Conservation (phyloP, 2,113 vertebrate genomes). For the Bagarius yarrelli region DNA sequence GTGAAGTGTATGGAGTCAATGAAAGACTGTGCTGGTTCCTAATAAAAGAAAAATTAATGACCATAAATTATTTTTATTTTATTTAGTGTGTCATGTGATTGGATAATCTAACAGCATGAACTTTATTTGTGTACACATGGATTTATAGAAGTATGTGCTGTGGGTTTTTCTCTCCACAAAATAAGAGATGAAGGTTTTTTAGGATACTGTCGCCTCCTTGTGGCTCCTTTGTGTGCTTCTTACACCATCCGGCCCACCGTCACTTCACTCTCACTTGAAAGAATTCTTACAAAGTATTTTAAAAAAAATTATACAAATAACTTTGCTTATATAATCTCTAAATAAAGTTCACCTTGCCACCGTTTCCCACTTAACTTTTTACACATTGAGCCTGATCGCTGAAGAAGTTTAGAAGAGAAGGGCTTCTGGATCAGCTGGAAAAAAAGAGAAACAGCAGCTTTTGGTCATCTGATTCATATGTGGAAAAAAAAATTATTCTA, state of each 20-base stretch:
- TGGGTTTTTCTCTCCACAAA: not conserved
- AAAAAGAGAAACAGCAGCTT: constrained; percentile 10
- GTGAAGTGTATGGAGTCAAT: constrained; percentile 42
- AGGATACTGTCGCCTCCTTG: constrained; percentile 23
- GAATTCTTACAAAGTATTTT: not conserved
- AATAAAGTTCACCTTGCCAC: constrained; percentile 24
- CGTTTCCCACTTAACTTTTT: constrained; percentile 26
- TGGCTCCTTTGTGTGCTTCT: constrained; percentile 19
- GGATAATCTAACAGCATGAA: not conserved
- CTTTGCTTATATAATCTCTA: constrained; percentile 18
- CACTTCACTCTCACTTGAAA: not conserved
- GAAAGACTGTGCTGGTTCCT: constrained; percentile 28
- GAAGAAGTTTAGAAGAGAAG: constrained; percentile 48
- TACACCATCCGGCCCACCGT: not conserved
- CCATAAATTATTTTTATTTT: not conserved
- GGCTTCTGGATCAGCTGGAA: constrained; percentile 47
- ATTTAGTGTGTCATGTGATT: not conserved
- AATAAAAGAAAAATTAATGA: constrained; percentile 29
- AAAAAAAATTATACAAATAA: constrained; percentile 17
- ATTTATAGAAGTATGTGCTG: not conserved
- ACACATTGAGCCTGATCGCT: constrained; percentile 31
- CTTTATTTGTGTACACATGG: not conserved
- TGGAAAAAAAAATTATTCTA: not conserved
- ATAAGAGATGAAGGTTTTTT: not conserved
- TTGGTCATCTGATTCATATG: not conserved